These are phyloP conservation scores for Osmerus eperlanus DNA, from an alignment of 2,113 vertebrate genomes.

Conservation along the genomic window DNA sequence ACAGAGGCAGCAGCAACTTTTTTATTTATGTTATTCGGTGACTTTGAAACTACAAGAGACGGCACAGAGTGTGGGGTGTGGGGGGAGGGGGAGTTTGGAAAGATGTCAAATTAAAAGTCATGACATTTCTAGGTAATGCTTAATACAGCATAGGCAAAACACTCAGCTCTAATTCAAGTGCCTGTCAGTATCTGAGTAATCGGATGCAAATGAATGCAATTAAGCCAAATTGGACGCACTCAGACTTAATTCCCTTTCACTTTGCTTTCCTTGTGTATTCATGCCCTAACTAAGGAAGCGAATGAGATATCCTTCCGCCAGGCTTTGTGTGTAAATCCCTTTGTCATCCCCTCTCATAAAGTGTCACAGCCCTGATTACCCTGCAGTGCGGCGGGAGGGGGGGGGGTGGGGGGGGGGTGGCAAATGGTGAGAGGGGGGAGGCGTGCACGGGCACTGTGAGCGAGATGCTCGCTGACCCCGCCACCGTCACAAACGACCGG, in stretches of 20 bases:
- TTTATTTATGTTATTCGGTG: not conserved
- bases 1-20: not conserved
- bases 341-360: conserved; percentile 67
- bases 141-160: conserved; percentile 24
- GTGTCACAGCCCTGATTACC: conserved; percentile 70
- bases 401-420: conserved; percentile 36
- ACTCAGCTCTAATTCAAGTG: conserved; percentile 32
- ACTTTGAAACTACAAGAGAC: not conserved
- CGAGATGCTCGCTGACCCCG: conserved; percentile 11
- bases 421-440: not conserved
- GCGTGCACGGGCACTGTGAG: not conserved
- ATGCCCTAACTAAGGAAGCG: conserved; percentile 53
- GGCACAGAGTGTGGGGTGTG: not conserved
- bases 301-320: conserved; percentile 58
- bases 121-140: conserved; percentile 28
- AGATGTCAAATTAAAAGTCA: conserved; percentile 35
- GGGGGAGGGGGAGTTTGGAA: conserved; percentile 22
- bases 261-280: conserved; percentile 44
- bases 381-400: conserved; percentile 59
- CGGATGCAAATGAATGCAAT: conserved; percentile 58
- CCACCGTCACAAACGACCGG: conserved; percentile 62
- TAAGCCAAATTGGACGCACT: conserved; percentile 48
- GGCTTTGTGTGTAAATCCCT: conserved; percentile 65
- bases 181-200: conserved; percentile 34
- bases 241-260: conserved; percentile 55